Evolutionary conservation across 2,888 invertebrate genomes (phyloP).

Genomic region (Cyrtodaria siliqua): DNA sequence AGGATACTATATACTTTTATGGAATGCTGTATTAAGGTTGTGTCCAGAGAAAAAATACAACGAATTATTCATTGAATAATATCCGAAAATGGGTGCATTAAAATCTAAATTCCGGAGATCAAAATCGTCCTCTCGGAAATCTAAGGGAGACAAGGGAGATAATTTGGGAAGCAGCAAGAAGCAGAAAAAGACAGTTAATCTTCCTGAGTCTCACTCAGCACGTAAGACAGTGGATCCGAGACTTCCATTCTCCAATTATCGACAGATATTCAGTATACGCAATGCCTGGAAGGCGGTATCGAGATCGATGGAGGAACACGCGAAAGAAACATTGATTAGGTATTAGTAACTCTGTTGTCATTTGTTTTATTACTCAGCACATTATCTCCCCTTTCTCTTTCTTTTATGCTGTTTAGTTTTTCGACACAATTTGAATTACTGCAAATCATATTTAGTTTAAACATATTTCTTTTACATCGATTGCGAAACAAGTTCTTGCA

Average conservation of each 20-base stretch:
- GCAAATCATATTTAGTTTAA: no score
- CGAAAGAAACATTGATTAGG: conserved; percentile 77
- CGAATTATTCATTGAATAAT: no score
- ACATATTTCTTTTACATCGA: no score
- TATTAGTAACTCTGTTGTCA: no score
- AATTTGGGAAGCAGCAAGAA: conserved; percentile 32
- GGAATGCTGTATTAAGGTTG: no score
- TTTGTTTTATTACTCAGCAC: no score
- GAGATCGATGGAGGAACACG: conserved; percentile 71
- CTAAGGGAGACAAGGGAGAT: conserved; percentile 27
- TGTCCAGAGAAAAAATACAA: no score
- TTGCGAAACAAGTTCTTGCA: no score
- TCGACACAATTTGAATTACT: no score
- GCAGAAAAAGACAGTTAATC: conserved; percentile 45
- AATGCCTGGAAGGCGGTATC: conserved; percentile 80
- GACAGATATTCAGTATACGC: conserved; percentile 78
- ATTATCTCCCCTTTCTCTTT: no score
- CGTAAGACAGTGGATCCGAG: conserved; percentile 78
- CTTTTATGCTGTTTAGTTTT: no score
- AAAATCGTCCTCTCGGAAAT: conserved; percentile 31
- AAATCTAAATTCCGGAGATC: conserved; percentile 66
- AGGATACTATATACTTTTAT: no score
- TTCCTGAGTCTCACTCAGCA: conserved; percentile 70
- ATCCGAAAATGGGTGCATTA: conserved; percentile 59
- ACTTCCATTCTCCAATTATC: conserved; percentile 77